Percentiles rank a stretch among this genome's conserved stretches.
Evolutionary conservation across 1,140 invertebrate genomes (phyloP).

Genomic region (Phenacoccus solenopsis): DNA sequence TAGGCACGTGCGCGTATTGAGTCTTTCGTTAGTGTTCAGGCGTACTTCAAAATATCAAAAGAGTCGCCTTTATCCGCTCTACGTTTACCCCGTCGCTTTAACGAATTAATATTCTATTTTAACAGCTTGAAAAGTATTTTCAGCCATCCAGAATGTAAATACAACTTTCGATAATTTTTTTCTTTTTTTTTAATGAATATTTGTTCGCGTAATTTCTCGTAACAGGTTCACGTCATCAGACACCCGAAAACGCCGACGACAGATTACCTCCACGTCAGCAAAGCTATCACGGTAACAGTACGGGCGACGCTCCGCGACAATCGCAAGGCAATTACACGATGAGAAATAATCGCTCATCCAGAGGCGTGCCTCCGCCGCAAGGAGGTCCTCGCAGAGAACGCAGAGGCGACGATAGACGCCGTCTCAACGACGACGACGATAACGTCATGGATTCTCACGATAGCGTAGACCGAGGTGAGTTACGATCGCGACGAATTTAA

Average conservation of each 20-base stretch:
- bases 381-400: conserved; percentile 19
- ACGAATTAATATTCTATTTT: not conserved
- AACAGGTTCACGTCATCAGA: conserved; percentile 28
- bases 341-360: conserved; percentile 13
- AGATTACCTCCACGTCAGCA: conserved; percentile 23
- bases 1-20: too few species aligned
- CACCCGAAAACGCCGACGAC: conserved; percentile 28
- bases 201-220: too few species aligned
- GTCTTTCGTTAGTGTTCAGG: too few species aligned
- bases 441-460: conserved; percentile 27
- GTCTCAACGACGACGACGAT: conserved; percentile 25
- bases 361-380: not conserved
- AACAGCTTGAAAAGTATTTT: not conserved
- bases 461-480: conserved; percentile 26
- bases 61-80: too few species aligned
- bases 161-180: too few species aligned
- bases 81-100: too few species aligned
- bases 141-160: too few species aligned
- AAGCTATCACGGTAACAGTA: conserved; percentile 13
- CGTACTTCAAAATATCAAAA: too few species aligned
- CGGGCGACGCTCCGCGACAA: conserved; percentile 15
- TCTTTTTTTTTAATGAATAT: too few species aligned
- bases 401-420: conserved; percentile 21
- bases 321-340: conserved; percentile 5
- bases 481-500: too few species aligned